phyloP scores from a whole-genome alignment of 1,140 invertebrate species.

The Drosophila truncata region DNA sequence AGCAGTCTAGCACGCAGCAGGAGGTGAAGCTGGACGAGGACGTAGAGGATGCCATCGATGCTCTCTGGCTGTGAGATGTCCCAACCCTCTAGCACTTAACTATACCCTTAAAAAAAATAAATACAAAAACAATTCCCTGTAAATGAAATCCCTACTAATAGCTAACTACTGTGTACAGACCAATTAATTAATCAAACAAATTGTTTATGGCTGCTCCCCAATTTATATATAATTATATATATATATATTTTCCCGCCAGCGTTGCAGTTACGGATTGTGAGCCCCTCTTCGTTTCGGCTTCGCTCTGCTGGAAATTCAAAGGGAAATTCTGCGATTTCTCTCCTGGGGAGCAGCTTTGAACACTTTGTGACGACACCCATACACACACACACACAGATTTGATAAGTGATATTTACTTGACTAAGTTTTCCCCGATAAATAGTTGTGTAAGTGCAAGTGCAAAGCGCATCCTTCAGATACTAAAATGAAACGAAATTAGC shows the following conservation, averaged over 20 bases:
- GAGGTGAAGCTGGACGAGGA: constrained; percentile 49
- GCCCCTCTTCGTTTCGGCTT: constrained; percentile 30
- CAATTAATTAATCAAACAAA: constrained; percentile 39
- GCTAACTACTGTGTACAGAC: constrained; percentile 41
- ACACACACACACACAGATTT: constrained; percentile 16
- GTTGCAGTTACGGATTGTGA: constrained; percentile 17
- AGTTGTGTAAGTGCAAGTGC: constrained; percentile 66
- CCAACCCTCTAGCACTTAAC: not conserved
- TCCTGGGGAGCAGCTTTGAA: constrained; percentile 25
- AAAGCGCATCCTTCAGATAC: constrained; percentile 35
- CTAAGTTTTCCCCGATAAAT: constrained; percentile 42
- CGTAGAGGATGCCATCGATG: constrained; percentile 71
- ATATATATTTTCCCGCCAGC: constrained; percentile 22
- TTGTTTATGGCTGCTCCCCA: constrained; percentile 39
- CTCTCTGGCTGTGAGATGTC: constrained; percentile 62
- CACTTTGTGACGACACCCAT: constrained; percentile 35
- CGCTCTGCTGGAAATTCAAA: constrained; percentile 23
- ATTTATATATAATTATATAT: not conserved
- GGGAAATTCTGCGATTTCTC: not conserved
- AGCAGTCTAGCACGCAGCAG: constrained; percentile 28
- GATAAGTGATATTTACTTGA: constrained; percentile 72
- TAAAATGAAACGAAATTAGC: constrained; percentile 24
- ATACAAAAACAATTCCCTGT: not conserved
- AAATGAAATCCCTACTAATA: constrained; percentile 35
- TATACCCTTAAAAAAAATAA: not conserved